Percentiles rank a stretch among this genome's conserved stretches.
These are phyloP conservation scores for Malurus melanocephalus DNA, from an alignment of 2,113 vertebrate species.

Conservation along the genomic window DNA sequence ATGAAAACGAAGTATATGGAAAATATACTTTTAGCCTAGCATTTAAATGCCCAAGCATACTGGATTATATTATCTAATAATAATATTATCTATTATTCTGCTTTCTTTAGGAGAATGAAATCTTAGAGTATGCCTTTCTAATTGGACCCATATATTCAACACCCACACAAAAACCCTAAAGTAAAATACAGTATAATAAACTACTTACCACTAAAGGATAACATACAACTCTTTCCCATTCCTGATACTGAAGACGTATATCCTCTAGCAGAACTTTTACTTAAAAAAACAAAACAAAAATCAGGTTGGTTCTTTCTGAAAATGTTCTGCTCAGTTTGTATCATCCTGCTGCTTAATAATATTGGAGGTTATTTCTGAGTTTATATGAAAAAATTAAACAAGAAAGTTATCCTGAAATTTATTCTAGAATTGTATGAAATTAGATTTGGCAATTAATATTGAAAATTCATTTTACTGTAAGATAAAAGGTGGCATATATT, in stretches of 20 bases:
- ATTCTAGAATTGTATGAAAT: not conserved
- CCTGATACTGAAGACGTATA: constrained; percentile 61
- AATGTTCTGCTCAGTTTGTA: not conserved
- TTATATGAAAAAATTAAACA: not conserved
- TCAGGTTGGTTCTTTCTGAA: not conserved
- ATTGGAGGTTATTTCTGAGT: not conserved
- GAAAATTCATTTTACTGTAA: not conserved
- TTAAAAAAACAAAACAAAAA: constrained; percentile 51
- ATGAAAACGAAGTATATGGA: not conserved
- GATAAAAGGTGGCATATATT: not conserved
- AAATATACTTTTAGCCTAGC: not conserved
- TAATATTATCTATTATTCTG: not conserved
- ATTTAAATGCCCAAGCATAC: accelerated
- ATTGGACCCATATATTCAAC: not conserved
- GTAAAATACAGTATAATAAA: not conserved
- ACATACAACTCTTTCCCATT: constrained; percentile 64
- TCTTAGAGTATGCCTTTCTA: not conserved
- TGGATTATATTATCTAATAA: no score
- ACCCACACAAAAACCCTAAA: not conserved
- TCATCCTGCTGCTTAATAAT: not conserved
- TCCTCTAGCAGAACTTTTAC: constrained; percentile 68
- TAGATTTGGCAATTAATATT: not conserved
- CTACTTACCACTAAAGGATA: constrained; percentile 75
- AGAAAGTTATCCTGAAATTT: not conserved
- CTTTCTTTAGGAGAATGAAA: not conserved